Evolutionary conservation across 2,888 invertebrate species (phyloP).

Genomic region (Cantharis rustica): DNA sequence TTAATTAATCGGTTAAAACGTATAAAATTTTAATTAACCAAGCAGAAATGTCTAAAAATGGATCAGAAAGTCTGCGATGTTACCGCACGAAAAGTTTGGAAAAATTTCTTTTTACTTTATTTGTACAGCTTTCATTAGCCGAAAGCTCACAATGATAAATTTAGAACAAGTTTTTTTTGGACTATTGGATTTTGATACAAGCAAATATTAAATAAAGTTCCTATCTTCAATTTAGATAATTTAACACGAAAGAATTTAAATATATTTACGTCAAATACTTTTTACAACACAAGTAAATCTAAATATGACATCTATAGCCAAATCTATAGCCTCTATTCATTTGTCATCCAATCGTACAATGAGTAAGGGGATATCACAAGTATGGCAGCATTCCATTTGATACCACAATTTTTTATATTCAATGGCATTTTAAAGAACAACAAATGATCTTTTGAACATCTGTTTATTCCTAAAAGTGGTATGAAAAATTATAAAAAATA

Average conservation of each 20-base stretch:
- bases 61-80: background rate
- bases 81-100: background rate
- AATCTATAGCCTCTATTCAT: conserved; percentile 22
- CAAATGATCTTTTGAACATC: background rate
- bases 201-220: background rate
- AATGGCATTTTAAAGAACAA: conserved; percentile 19
- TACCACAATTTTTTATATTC: conserved; percentile 26
- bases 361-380: conserved; percentile 12
- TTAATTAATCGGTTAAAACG: background rate
- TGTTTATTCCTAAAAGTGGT: background rate
- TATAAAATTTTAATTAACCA: background rate
- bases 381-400: conserved; percentile 25
- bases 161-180: background rate
- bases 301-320: conserved; percentile 24
- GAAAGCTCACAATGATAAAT: background rate
- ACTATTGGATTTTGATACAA: background rate
- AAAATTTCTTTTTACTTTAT: background rate
- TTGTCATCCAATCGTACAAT: conserved; percentile 21
- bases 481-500: background rate
- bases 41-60: background rate
- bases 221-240: background rate
- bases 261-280: conserved; percentile 18
- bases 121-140: background rate
- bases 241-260: background rate
- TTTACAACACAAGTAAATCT: conserved; percentile 22